Evolutionary conservation across 53 echinoderm and acorn worm species (phyloP).

Genomic region (Echinarachnius parma): DNA sequence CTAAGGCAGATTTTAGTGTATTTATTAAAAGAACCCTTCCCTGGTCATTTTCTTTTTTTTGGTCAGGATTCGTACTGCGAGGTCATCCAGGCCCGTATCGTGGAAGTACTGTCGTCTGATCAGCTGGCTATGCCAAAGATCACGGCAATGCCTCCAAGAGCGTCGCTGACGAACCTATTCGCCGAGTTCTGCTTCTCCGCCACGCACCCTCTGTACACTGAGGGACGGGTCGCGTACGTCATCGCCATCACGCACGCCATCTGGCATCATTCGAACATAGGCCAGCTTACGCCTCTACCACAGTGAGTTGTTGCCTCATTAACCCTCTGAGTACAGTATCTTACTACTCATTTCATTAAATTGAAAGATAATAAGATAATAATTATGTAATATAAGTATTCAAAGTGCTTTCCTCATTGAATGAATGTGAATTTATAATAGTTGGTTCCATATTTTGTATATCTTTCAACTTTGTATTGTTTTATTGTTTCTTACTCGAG

Average conservation of each 20-base stretch:
- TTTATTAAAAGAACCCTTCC: too few relatives aligned
- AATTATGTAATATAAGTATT: too few relatives aligned
- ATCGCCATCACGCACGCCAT: constrained; percentile 89
- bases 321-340: too few relatives aligned
- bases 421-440: too few relatives aligned
- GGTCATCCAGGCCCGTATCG: constrained; percentile 77
- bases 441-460: too few relatives aligned
- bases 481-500: too few relatives aligned
- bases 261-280: constrained; percentile 96
- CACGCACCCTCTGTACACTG: constrained; percentile 68
- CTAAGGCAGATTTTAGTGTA: too few relatives aligned
- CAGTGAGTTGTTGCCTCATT: constrained; percentile 79
- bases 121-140: constrained; percentile 73
- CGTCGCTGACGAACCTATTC: constrained; percentile 50
- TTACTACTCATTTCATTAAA: too few relatives aligned
- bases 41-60: too few relatives aligned
- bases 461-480: too few relatives aligned
- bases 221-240: constrained; percentile 72
- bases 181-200: constrained; percentile 78
- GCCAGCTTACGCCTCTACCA: constrained; percentile 87
- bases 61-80: constrained; percentile 82
- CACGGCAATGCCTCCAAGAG: constrained; percentile 43
- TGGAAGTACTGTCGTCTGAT: constrained; percentile 57
- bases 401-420: too few relatives aligned
- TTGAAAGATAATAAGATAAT: too few relatives aligned